Conservation (phyloP, 1,140 invertebrate genomes). For the Neodiprion lecontei region DNA sequence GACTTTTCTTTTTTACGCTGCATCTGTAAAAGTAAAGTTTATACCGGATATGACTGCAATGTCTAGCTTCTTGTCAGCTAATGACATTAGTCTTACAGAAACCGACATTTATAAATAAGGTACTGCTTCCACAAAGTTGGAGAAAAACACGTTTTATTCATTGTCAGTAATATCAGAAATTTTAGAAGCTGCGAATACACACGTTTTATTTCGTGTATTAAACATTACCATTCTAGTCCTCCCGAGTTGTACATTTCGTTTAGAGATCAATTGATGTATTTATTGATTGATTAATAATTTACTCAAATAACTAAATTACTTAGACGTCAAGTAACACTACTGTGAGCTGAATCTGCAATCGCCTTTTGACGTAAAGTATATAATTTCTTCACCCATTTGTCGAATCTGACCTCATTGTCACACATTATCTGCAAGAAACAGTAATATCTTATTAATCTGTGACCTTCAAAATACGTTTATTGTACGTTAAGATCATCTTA, state of each 20-base stretch:
- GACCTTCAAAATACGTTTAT: background rate
- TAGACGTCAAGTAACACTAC: slow-evolving; percentile 33
- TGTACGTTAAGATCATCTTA: slow-evolving; percentile 13
- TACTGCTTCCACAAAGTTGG: too few relatives aligned
- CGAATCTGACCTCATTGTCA: slow-evolving; percentile 56
- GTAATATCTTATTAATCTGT: slow-evolving; percentile 9
- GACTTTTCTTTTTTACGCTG: too few relatives aligned
- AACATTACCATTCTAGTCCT: too few relatives aligned
- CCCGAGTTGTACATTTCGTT: background rate
- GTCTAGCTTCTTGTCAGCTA: too few relatives aligned
- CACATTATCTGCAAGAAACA: slow-evolving; percentile 50
- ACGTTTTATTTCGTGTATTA: too few relatives aligned
- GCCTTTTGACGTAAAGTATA: slow-evolving; percentile 59
- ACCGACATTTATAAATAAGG: too few relatives aligned
- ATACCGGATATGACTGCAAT: too few relatives aligned
- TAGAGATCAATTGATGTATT: slow-evolving; percentile 14
- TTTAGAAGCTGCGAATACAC: too few relatives aligned
- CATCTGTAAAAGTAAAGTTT: too few relatives aligned
- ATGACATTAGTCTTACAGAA: too few relatives aligned
- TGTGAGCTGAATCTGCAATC: slow-evolving; percentile 41
- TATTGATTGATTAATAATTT: slow-evolving; percentile 8
- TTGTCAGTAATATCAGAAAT: too few relatives aligned
- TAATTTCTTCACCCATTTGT: slow-evolving; percentile 61
- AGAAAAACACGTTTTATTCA: too few relatives aligned
- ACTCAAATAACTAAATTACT: background rate